Evolutionary conservation across 2,113 vertebrate species (phyloP).

Genomic region (Neofelis nebulosa): DNA sequence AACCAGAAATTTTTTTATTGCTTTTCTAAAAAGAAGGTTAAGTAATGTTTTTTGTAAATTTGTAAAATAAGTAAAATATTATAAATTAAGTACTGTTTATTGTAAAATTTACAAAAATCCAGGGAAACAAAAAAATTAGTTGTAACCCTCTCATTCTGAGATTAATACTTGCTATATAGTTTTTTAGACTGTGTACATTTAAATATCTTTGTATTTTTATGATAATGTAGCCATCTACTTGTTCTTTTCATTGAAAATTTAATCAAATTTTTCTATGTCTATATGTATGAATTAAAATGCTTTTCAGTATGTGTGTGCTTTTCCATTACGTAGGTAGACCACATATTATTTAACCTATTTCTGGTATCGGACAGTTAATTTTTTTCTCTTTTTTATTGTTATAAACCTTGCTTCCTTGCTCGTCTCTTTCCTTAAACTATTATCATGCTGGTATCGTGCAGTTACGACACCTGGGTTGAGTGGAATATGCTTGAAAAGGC

Average conservation of each 20-base stretch:
- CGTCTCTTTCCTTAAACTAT: slow-evolving; percentile 19
- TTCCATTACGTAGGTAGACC: not conserved
- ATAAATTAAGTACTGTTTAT: not conserved
- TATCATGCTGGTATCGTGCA: not conserved
- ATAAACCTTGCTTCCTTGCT: not conserved
- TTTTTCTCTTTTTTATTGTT: slow-evolving; percentile 3
- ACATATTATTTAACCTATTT: not conserved
- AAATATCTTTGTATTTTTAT: not conserved
- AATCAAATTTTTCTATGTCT: not conserved
- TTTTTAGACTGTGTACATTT: not conserved
- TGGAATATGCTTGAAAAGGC: slow-evolving; percentile 28
- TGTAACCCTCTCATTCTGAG: not conserved
- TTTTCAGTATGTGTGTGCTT: not conserved
- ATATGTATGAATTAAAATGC: not conserved
- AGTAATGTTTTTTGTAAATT: not conserved
- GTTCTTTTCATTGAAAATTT: not conserved
- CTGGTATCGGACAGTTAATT: not conserved
- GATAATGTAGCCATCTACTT: not conserved
- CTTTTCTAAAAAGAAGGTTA: not conserved
- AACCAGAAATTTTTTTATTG: not conserved
- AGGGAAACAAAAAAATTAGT: not conserved
- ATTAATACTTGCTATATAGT: not conserved
- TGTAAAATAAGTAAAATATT: not conserved
- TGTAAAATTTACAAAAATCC: slow-evolving; percentile 32
- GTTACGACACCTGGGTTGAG: not conserved